Evolutionary conservation across 2,797 vertebrate species (phyloP).

Genomic region (Tenualosa thibaudeaui): DNA sequence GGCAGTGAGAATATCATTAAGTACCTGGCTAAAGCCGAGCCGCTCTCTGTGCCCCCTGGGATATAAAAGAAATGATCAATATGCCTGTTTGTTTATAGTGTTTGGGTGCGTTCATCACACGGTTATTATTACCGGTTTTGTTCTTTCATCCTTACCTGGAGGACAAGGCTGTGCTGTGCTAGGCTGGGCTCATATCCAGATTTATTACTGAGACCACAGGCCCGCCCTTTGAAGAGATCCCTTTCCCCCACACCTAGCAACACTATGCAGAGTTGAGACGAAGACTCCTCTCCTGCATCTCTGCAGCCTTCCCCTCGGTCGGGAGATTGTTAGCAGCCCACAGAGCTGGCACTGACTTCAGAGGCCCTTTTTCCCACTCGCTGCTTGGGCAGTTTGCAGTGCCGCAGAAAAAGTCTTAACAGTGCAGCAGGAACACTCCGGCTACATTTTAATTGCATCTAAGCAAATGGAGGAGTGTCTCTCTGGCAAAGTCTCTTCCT

Average conservation of each 20-base stretch:
- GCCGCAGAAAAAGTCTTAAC: background rate
- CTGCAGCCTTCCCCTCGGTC: background rate
- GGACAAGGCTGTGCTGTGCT: background rate
- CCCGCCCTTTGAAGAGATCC: background rate
- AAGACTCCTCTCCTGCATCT: background rate
- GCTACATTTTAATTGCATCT: background rate
- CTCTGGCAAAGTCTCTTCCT: background rate
- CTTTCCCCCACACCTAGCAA: background rate
- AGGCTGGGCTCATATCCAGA: background rate
- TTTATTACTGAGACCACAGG: background rate
- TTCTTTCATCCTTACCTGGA: background rate
- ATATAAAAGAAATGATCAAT: background rate
- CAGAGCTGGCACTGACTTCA: slow-evolving; percentile 9
- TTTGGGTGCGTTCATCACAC: background rate
- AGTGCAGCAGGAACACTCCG: background rate
- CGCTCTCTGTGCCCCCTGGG: background rate
- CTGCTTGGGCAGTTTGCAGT: background rate
- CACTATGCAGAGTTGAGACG: background rate
- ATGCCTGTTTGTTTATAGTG: background rate
- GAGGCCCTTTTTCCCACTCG: background rate
- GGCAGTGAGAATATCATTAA: slow-evolving; percentile 6
- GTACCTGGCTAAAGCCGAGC: background rate
- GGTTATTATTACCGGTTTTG: background rate
- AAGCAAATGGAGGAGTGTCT: background rate
- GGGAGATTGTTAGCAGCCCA: background rate